A percentile compares a stretch with the other conserved stretches of the same genome.
Conservation (phyloP, 2,888 invertebrate genomes). For the Dolichopus griseipennis region DNA sequence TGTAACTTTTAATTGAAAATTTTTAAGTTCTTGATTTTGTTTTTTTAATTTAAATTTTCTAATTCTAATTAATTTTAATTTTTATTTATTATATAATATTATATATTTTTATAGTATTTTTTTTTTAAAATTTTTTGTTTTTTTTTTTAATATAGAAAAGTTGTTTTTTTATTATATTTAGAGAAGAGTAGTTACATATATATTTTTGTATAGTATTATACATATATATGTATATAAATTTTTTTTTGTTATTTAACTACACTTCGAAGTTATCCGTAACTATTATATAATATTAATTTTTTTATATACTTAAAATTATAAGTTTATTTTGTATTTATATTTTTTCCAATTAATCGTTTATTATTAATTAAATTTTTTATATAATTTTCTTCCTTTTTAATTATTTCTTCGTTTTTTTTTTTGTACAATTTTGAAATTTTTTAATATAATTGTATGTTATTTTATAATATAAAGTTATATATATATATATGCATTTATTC, state of each 20-base stretch:
- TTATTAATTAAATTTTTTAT: neutral
- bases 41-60: no score
- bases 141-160: no score
- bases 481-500: neutral
- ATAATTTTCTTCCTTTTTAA: no score
- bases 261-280: neutral
- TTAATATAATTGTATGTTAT: no score
- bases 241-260: neutral
- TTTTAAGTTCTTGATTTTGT: no score
- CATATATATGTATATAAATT: no score
- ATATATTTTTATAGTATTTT: no score
- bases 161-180: neutral
- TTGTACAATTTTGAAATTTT: conserved; percentile 1
- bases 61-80: no score
- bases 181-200: neutral
- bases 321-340: neutral
- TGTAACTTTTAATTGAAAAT: no score
- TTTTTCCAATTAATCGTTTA: neutral
- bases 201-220: no score
- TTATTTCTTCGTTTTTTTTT: neutral
- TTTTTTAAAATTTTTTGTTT: no score
- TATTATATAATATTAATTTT: neutral
- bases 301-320: neutral
- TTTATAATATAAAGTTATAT: neutral
- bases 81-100: no score